Evolutionary conservation across 1,140 invertebrate genomes (phyloP), one percentile per base, ranked within the genome.

Genomic region (Lordiphosa mommai): DNA sequence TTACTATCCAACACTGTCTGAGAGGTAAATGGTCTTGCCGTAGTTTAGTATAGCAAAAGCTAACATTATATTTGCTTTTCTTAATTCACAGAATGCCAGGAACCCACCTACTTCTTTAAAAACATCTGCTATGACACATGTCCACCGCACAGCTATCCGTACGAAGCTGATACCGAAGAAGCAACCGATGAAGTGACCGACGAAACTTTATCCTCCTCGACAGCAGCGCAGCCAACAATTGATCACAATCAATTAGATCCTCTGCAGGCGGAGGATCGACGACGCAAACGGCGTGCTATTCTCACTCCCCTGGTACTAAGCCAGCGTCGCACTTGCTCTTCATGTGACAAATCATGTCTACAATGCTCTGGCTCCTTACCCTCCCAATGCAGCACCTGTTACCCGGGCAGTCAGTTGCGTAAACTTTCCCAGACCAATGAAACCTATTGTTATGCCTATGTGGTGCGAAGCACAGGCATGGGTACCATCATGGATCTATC

Each of bases 341-440:
- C 8, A 5, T 88, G 87, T 27, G 69, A 88, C 41, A 50, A 52
- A 0, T 68, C 61, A 34, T 88, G 87, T 4, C 55, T 79, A 37
- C 52, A 53, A 7, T 88, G 87, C 47, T 51, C 60, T 10, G 87
- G 87, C 5, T 63, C 84, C 0, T 44, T 61, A 17, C 41, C 47
- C n/a, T 60, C 70, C 10, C 59, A 88, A 61, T 88, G 87, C 47
- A 86, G 63, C 47, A 70, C 61, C 33, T 88, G 87, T 43, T 57
- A 59, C 2, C 46, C 72, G 2, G 87, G 79, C 20, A 87, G 79
- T 14, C 85, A 87, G 30, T 47, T 87, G 4, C 85, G 79, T 0
- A 70, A 73, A 48, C 23, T 27, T 6, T 6, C 23, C 6, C 37
- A 70, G 37, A 55, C 48, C 4, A 86, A 87, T 34, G 85, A 87